Base-by-base conservation (phyloP, 1,140 invertebrate species). In the Drosophila obscura region DNA sequence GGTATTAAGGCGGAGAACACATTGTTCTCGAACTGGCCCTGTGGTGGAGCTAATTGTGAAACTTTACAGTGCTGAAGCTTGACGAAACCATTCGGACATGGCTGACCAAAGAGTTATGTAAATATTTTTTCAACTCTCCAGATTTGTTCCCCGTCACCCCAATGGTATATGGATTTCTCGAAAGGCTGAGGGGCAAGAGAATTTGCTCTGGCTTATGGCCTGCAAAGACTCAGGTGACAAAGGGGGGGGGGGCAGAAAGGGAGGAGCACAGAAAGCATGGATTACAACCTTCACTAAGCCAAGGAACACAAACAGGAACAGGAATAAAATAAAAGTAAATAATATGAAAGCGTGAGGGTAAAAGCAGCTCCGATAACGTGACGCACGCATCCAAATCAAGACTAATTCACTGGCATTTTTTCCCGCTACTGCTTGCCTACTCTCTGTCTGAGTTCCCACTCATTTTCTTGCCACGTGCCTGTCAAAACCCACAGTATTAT, bases 361-460 rank as follows among this genome's bases (percentile, higher is more conserved):
- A 57, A 19, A 51, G 39, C 4, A 45, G 46, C 52, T 46, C 59
- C 31, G 41, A 63, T 59, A 66, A 83, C 80, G 80, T 82, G 80
- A 61, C 65, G 51, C 61, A 79, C 64, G 75, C 72, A 41, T 28
- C 53, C 60, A 73, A 82, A 83, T 83, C 80, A 79, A 46, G 45
- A 57, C 80, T 83, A 82, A 75, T 61, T 71, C 73, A 77, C 16
- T 72, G 71, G 19, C 53, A 45, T 56, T 57, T 52, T 41, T 67
- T 48, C 60, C 60, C 22, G 22, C 56, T 55, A 1, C 16, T 51
- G 35, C 35, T 50, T 22, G 55, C 9, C 11, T 35, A 39, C 41
- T 49, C 19, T 35, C 19, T 43, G 8, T 28, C 5, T 15, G 24
- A 72, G 31, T n/a, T 13, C 24, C 58, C 13, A 31, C 19, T 9